phyloP scores from a whole-genome alignment of 2,888 invertebrate genomes.

The Hemithea aestivaria region DNA sequence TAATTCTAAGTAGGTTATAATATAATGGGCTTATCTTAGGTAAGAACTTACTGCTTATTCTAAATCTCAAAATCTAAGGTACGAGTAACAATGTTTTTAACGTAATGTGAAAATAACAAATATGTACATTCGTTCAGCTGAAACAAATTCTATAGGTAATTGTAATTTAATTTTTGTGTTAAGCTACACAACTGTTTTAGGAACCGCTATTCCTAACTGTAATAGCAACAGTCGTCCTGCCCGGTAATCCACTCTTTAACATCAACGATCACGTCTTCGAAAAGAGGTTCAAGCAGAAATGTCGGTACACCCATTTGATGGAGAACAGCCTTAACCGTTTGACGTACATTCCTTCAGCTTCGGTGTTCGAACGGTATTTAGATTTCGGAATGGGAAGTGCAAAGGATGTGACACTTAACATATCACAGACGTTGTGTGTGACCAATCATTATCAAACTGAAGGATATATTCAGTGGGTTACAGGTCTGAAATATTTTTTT shows the following conservation, averaged over 20 bases:
- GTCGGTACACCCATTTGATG: conserved; percentile 57
- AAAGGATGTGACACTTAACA: conserved; percentile 54
- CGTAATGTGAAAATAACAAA: no score
- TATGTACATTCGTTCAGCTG: no score
- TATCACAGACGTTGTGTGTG: conserved; percentile 66
- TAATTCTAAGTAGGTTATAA: no score
- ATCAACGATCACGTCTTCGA: conserved; percentile 54
- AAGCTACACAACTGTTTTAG: no score
- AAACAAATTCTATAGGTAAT: no score
- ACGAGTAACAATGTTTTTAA: no score
- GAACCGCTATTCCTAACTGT: conserved; percentile 59
- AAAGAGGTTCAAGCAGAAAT: conserved; percentile 49
- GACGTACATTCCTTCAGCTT: conserved; percentile 57
- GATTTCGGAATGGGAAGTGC: conserved; percentile 66
- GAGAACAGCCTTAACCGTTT: conserved; percentile 64
- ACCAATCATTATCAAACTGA: conserved; percentile 66
- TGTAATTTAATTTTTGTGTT: no score
- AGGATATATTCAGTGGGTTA: conserved; percentile 64
- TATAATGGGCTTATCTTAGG: no score
- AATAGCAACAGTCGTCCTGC: conserved; percentile 52
- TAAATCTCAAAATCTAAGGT: no score
- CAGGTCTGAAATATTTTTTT: conserved; percentile 44
- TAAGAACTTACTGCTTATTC: no score
- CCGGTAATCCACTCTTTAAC: conserved; percentile 51
- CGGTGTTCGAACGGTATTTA: conserved; percentile 61